Conservation (phyloP, 2,888 invertebrate genomes). For the Pachymerium ferrugineum region DNA sequence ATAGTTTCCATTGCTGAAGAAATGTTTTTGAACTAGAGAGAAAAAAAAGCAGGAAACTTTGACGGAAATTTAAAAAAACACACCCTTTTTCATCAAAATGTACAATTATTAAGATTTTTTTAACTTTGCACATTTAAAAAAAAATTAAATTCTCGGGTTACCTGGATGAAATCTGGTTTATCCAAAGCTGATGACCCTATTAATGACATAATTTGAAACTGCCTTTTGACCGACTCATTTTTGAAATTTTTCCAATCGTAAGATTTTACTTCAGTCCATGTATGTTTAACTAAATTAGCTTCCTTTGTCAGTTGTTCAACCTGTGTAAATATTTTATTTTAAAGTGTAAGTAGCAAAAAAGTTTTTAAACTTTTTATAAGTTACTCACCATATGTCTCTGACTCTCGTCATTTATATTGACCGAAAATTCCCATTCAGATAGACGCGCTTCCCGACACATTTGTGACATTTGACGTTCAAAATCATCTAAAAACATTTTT, state of each 20-base stretch:
- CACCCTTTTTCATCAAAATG: background rate
- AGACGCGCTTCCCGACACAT: background rate
- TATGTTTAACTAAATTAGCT: slow-evolving; percentile 43
- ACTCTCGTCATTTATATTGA: background rate
- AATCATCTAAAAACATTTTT: background rate
- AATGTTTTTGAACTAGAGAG: slow-evolving; percentile 37
- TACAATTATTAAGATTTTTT: background rate
- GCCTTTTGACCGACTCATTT: slow-evolving; percentile 62
- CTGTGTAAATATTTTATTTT: slow-evolving; percentile 31
- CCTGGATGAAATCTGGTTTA: slow-evolving; percentile 66
- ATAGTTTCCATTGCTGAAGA: slow-evolving; percentile 43
- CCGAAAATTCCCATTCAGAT: background rate
- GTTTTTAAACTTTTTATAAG: background rate
- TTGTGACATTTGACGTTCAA: background rate
- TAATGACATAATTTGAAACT: slow-evolving; percentile 67
- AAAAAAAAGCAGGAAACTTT: background rate
- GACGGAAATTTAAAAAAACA: background rate
- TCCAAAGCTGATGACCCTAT: slow-evolving; percentile 68
- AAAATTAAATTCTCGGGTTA: no score
- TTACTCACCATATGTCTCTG: background rate
- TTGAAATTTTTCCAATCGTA: slow-evolving; percentile 65
- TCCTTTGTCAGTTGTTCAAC: slow-evolving; percentile 37
- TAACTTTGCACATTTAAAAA: slow-evolving; percentile 28
- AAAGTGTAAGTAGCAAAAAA: background rate
- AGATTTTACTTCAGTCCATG: slow-evolving; percentile 41